Percentiles rank a stretch among this genome's conserved stretches.
phyloP scores from a whole-genome alignment of 2,113 vertebrate species.

The Strix aluco region DNA sequence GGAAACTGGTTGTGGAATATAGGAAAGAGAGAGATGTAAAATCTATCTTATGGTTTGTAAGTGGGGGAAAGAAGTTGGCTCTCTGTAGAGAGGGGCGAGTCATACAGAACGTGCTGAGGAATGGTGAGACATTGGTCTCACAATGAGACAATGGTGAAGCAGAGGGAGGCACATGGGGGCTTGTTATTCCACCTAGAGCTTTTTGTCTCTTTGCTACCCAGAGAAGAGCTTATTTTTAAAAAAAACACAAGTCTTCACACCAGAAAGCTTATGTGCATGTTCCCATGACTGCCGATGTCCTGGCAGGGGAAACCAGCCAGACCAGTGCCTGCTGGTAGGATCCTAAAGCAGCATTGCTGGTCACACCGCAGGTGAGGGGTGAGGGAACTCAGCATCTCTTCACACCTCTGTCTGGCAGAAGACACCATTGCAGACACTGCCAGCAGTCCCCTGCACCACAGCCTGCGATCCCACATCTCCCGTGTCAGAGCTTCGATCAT shows the following conservation, averaged over 20 bases:
- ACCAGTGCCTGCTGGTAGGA: not conserved
- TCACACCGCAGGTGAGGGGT: not conserved
- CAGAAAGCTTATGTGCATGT: not conserved
- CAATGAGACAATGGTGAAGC: not conserved
- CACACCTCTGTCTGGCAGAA: not conserved
- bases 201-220: not conserved
- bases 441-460: not conserved
- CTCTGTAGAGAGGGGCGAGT: not conserved
- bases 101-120: rapidly evolving
- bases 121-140: not conserved
- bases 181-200: not conserved
- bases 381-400: not conserved
- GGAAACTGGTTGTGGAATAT: not conserved
- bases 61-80: not conserved
- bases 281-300: not conserved
- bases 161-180: not conserved
- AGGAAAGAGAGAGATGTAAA: not conserved
- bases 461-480: not conserved
- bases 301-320: not conserved
- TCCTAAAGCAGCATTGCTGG: not conserved
- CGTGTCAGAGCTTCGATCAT: not conserved
- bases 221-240: not conserved
- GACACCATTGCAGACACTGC: not conserved
- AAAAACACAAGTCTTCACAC: not conserved
- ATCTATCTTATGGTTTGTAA: not conserved